Evolutionary conservation across 2,113 vertebrate genomes (phyloP).

Genomic region (Bubalus kerabau): DNA sequence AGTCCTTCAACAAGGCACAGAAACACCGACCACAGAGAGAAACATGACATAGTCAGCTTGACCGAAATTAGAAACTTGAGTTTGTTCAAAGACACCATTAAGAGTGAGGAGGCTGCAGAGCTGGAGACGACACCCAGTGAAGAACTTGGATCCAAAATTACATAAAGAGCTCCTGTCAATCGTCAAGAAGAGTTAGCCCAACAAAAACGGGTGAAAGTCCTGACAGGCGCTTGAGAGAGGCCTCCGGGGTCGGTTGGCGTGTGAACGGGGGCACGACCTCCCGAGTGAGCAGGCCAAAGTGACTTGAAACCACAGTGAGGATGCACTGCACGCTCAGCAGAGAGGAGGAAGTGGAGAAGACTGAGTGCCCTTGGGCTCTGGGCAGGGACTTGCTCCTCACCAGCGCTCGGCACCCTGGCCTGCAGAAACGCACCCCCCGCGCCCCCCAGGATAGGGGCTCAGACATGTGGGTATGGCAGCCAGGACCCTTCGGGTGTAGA

Average conservation of each 20-base stretch:
- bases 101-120: neutral
- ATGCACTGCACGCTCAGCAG: neutral
- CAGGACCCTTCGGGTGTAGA: neutral
- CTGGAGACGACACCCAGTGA: neutral
- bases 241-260: fast-evolving
- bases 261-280: neutral
- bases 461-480: fast-evolving
- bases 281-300: neutral
- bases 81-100: neutral
- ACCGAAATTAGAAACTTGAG: neutral
- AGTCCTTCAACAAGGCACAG: neutral
- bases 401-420: neutral
- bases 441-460: neutral
- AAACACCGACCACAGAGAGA: neutral
- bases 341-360: neutral
- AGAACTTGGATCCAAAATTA: neutral
- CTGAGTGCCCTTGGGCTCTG: fast-evolving
- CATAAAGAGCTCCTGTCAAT: neutral
- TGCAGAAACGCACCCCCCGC: fast-evolving
- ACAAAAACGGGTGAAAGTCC: neutral
- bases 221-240: fast-evolving
- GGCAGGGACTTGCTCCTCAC: neutral
- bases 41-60: neutral
- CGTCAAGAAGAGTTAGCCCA: neutral
- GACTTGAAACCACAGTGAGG: neutral